These are phyloP conservation scores for Galemys pyrenaicus DNA, from an alignment of 2,113 vertebrate species.

Conservation along the genomic window DNA sequence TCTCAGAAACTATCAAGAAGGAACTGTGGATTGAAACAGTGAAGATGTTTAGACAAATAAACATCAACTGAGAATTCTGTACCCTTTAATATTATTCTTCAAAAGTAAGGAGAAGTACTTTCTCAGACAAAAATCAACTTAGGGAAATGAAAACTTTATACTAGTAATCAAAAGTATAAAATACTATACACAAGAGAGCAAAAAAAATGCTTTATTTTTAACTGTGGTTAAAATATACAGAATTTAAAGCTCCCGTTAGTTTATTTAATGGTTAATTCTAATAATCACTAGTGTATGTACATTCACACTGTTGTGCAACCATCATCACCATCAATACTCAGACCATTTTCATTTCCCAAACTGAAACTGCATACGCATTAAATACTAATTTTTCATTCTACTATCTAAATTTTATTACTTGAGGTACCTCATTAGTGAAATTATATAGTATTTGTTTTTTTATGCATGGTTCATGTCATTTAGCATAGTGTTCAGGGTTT, in stretches of 20 bases:
- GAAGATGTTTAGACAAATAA: background rate
- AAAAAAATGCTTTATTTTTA: background rate
- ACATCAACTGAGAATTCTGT: background rate
- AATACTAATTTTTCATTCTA: background rate
- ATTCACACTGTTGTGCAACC: background rate
- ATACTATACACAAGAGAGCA: background rate
- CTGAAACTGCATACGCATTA: background rate
- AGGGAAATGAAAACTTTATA: background rate
- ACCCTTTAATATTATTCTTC: background rate
- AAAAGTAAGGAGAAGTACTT: background rate
- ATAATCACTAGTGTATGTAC: background rate
- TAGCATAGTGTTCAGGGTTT: background rate
- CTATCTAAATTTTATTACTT: background rate
- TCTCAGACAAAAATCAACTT: background rate
- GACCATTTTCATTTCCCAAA: background rate
- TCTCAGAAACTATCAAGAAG: background rate
- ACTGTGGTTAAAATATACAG: background rate
- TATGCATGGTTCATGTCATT: background rate
- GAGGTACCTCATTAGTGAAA: background rate
- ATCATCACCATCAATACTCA: background rate
- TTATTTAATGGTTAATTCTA: background rate
- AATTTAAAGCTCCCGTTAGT: background rate
- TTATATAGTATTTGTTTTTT: background rate
- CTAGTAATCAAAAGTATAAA: background rate
- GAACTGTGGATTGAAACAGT: background rate